Base-by-base conservation (phyloP, 2,797 vertebrate genomes). In the Spheniscus humboldti region DNA sequence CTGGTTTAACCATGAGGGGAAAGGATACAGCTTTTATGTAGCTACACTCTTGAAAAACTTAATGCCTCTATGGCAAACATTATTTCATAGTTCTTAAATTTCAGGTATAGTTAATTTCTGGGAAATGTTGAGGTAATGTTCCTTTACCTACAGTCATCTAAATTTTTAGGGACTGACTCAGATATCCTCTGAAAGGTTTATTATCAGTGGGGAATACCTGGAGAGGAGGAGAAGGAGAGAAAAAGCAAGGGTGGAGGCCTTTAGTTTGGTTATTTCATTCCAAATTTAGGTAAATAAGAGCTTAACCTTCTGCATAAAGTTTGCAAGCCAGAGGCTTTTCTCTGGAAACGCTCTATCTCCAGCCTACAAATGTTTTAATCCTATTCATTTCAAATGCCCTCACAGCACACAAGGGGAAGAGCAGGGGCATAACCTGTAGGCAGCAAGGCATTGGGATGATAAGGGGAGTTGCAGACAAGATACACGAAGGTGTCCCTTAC, bases 81-180 rank as follows among this genome's bases (percentile, higher is more conserved):
- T 72, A 57, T 73, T 96, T 87, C 81, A 83, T 23, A 87, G 67
- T 62, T 91, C 79, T 89, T 91, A 69, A 37, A 92, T 88, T 90
- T 88, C 76, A 90, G 0, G 0, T 53, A 66, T 18, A 73, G 47
- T 69, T 90, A 33, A 82, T 82, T 87, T 67, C 82, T 79, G 69
- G 73, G 73, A 91, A 88, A 95, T 39, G 45, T 20, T 91, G 80
- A 89, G 39, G 55, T 73, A 90, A 92, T 57, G 50, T 59, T 39
- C 79, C 64, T 89, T 94, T 76, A 79, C 39, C 85, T 84, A 77
- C 19, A 81, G 68, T 59, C 62, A 91, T n/a, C 60, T 86, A 55
- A 25, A 59, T 37, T 81, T 92, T 68, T 55, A 81, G 39, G 31
- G 52, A 78, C 68, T 81, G 69, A 71, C 48, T 89, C 74, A 73